phyloP scores from a whole-genome alignment of 2,113 vertebrate species.

The Nycticryphes semicollaris region DNA sequence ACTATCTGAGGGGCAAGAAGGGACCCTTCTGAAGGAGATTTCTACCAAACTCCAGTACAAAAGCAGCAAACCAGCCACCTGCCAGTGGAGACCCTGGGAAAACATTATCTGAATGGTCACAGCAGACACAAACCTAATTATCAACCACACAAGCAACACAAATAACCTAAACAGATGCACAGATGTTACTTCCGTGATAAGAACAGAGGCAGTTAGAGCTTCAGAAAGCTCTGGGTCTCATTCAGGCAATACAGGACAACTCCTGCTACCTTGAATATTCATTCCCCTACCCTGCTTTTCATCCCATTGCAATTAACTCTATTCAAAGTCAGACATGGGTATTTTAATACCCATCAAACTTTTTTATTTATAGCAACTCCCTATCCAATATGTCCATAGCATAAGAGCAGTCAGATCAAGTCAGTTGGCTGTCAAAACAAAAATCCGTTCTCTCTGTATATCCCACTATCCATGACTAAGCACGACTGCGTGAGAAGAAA shows the following conservation, averaged over 20 bases:
- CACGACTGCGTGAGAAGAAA: not conserved
- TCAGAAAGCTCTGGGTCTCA: not conserved
- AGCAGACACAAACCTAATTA: not conserved
- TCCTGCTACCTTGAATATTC: not conserved
- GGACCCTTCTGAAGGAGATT: not conserved
- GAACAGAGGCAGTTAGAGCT: not conserved
- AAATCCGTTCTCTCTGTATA: not conserved
- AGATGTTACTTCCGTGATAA: constrained; percentile 3
- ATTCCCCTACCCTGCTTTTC: not conserved
- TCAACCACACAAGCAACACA: not conserved
- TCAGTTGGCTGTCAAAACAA: not conserved
- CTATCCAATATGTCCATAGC: not conserved
- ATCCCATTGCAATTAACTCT: not conserved
- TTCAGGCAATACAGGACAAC: not conserved
- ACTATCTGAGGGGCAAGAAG: not conserved
- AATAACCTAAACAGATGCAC: not conserved
- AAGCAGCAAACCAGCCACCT: not conserved
- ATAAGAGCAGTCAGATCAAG: not conserved
- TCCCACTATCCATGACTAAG: not conserved
- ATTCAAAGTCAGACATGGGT: not conserved
- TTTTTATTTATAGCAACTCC: not conserved
- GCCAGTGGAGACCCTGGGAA: not conserved
- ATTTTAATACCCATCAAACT: not conserved
- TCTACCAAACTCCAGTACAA: not conserved
- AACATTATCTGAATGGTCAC: not conserved